Conservation (phyloP, 2,113 vertebrate species). For the Sturnira hondurensis region DNA sequence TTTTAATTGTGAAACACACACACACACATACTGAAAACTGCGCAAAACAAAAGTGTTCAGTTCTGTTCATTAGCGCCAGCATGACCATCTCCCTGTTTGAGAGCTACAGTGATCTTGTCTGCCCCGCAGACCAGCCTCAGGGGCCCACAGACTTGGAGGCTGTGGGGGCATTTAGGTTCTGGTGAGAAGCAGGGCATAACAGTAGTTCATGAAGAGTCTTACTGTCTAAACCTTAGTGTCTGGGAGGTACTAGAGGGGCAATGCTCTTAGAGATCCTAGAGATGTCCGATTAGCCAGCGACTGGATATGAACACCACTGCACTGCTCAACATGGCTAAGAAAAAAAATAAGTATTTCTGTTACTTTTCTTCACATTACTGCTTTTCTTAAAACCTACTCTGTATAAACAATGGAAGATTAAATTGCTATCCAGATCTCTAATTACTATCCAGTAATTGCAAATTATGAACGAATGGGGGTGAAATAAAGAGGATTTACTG, state of each 20-base stretch:
- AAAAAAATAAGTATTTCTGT: neutral
- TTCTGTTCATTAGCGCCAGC: neutral
- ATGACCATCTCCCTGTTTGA: neutral
- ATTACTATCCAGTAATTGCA: neutral
- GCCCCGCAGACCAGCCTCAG: neutral
- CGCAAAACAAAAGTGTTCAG: neutral
- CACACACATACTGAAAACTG: neutral
- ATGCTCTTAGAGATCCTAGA: neutral
- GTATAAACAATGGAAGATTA: neutral
- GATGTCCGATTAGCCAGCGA: neutral
- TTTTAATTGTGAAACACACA: neutral
- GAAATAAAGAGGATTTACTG: neutral
- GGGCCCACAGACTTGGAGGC: neutral
- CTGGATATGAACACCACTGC: neutral
- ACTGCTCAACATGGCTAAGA: neutral
- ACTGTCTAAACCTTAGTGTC: neutral
- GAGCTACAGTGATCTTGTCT: neutral
- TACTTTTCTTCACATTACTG: neutral
- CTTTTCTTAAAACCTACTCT: conserved; percentile 4
- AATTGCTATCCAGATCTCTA: neutral
- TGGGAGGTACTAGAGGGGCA: neutral
- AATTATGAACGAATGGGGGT: neutral
- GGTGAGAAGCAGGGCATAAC: neutral
- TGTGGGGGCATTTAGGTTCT: neutral
- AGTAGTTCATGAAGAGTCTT: neutral